Percentiles rank a stretch among this genome's conserved stretches.
Evolutionary conservation across 2,797 vertebrate species (phyloP).

Genomic region (Anolis apletophallus): DNA sequence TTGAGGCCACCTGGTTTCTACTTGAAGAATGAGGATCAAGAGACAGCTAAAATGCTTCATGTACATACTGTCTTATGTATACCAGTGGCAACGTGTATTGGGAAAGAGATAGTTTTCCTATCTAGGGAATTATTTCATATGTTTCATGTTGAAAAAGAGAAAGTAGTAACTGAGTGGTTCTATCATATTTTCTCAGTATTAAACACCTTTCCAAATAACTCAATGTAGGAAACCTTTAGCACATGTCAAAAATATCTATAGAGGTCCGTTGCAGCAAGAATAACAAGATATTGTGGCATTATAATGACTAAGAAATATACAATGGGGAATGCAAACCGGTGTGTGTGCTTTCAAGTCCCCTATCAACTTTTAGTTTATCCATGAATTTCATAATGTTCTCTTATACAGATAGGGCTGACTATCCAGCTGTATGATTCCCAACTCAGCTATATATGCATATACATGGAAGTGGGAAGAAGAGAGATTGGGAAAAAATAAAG

Average conservation of each 20-base stretch:
- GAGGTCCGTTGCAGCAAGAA: too few relatives aligned
- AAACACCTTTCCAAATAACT: background rate
- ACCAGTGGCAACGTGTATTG: background rate
- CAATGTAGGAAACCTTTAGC: background rate
- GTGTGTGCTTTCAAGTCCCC: too few relatives aligned
- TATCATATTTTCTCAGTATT: background rate
- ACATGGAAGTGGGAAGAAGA: background rate
- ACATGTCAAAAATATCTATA: background rate
- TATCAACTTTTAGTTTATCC: too few relatives aligned
- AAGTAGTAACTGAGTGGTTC: background rate
- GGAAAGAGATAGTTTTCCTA: background rate
- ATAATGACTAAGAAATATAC: too few relatives aligned
- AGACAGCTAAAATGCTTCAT: background rate
- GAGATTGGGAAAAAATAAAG: background rate
- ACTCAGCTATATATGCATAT: too few relatives aligned
- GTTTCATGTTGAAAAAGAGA: background rate
- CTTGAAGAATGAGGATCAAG: background rate
- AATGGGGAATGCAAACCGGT: too few relatives aligned
- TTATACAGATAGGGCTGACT: too few relatives aligned
- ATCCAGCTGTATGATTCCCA: too few relatives aligned
- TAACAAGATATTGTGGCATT: too few relatives aligned
- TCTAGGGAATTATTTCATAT: background rate
- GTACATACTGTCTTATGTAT: background rate
- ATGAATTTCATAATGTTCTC: too few relatives aligned
- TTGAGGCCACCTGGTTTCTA: conserved; percentile 7